Percentiles rank a stretch among this genome's conserved stretches.
phyloP scores from a whole-genome alignment of 1,140 invertebrate genomes.

The Berghia stephanieae region DNA sequence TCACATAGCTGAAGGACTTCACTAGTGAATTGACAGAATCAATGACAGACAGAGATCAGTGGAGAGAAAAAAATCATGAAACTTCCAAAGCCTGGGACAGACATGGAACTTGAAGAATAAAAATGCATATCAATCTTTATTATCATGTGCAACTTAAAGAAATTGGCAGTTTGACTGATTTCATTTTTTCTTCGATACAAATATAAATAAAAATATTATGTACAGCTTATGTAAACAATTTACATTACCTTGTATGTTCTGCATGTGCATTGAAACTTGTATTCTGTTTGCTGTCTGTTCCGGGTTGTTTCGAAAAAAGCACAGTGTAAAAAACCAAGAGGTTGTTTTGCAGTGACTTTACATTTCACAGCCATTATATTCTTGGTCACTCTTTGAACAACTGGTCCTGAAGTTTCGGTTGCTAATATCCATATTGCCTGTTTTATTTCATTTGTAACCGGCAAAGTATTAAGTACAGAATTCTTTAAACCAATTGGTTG shows the following conservation, averaged over 20 bases:
- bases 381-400: conserved; percentile 82
- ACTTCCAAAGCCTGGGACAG: too few relatives aligned
- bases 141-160: too few relatives aligned
- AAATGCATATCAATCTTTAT: too few relatives aligned
- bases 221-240: background rate
- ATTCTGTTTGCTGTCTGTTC: conserved; percentile 70
- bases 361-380: conserved; percentile 83
- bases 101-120: too few relatives aligned
- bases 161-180: too few relatives aligned
- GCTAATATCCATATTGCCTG: conserved; percentile 76
- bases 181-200: too few relatives aligned
- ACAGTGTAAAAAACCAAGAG: conserved; percentile 81
- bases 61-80: too few relatives aligned
- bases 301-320: conserved; percentile 71
- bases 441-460: conserved; percentile 74
- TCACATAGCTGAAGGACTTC: too few relatives aligned
- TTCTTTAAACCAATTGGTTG: conserved; percentile 75
- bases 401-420: conserved; percentile 74
- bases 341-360: conserved; percentile 76
- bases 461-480: conserved; percentile 74
- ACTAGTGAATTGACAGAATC: too few relatives aligned
- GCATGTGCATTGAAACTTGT: conserved; percentile 76
- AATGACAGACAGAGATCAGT: too few relatives aligned
- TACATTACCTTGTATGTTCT: conserved; percentile 71
- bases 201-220: background rate